A percentile compares a stretch with the other conserved stretches of the same genome.
These are phyloP conservation scores for Apis mellifera DNA, from an alignment of 1,140 invertebrate species.

Conservation along the genomic window DNA sequence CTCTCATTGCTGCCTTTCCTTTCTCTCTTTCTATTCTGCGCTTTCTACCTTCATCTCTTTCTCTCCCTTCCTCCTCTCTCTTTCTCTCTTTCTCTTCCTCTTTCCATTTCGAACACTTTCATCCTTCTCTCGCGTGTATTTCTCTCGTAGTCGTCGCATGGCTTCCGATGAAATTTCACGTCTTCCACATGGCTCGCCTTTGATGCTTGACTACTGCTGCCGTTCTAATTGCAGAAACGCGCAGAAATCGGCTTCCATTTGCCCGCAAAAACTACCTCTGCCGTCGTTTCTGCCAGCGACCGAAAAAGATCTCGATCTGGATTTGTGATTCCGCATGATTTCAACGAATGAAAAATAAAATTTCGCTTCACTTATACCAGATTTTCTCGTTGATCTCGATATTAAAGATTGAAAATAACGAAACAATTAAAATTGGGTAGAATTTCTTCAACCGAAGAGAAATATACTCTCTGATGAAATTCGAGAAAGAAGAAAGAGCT, in stretches of 20 bases:
- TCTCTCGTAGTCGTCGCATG: constrained; percentile 63
- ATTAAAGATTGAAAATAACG: no score
- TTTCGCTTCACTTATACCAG: background rate
- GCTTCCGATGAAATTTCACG: constrained; percentile 77
- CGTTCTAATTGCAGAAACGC: constrained; percentile 71
- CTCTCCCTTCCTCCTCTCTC: background rate
- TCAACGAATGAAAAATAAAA: background rate
- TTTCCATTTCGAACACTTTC: background rate
- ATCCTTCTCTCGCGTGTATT: constrained; percentile 47
- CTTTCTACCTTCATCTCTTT: constrained; percentile 25
- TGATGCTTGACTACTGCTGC: constrained; percentile 62
- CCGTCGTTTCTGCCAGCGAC: background rate
- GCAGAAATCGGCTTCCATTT: constrained; percentile 56
- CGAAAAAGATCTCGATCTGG: background rate
- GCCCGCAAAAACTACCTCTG: constrained; percentile 41
- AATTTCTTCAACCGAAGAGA: background rate
- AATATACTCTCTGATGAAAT: background rate
- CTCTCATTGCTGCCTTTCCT: constrained; percentile 51
- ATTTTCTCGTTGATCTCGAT: background rate
- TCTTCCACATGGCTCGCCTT: constrained; percentile 72
- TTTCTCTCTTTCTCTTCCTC: background rate
- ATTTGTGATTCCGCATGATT: background rate
- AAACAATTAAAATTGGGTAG: no score
- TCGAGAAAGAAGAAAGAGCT: background rate
- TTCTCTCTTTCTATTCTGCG: constrained; percentile 15